phyloP scores from a whole-genome alignment of 2,797 vertebrate species.

The Catharus ustulatus region DNA sequence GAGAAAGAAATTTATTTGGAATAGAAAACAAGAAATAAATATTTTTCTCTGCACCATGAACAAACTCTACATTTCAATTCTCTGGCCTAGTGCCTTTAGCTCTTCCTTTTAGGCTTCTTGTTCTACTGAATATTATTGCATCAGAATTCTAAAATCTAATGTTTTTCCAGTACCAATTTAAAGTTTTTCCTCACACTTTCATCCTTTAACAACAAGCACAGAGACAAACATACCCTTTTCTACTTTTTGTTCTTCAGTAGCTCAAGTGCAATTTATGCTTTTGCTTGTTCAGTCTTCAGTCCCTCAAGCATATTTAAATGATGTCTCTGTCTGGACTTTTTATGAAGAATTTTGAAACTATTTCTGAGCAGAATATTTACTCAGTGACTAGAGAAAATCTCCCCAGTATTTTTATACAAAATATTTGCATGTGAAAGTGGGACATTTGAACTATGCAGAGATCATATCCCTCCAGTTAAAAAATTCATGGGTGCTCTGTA shows the following conservation, averaged over 20 bases:
- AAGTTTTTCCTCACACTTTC: conserved; percentile 11
- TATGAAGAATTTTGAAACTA: neutral
- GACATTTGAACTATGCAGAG: neutral
- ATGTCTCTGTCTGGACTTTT: neutral
- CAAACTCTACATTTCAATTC: conserved; percentile 36
- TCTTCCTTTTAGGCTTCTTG: neutral
- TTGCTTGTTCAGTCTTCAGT: neutral
- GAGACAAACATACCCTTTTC: conserved; percentile 8
- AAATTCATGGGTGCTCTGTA: neutral
- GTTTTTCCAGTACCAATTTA: neutral
- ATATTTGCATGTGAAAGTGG: neutral
- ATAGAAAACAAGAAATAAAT: conserved; percentile 47
- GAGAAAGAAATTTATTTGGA: conserved; percentile 12
- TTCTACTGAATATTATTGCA: conserved; percentile 45
- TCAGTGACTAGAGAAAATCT: neutral
- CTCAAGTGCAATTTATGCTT: conserved; percentile 7
- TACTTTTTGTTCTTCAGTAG: conserved; percentile 8
- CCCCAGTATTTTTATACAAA: neutral
- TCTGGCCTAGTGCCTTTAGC: neutral
- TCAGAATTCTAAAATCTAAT: neutral
- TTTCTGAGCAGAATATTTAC: neutral
- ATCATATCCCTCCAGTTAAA: neutral
- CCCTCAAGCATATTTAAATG: conserved; percentile 25
- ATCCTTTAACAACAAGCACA: neutral
- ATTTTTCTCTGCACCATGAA: neutral